Percentiles rank a stretch among this genome's conserved stretches.
These are phyloP conservation scores for Clarias batrachus DNA, from an alignment of 2,113 vertebrate genomes.

Conservation along the genomic window DNA sequence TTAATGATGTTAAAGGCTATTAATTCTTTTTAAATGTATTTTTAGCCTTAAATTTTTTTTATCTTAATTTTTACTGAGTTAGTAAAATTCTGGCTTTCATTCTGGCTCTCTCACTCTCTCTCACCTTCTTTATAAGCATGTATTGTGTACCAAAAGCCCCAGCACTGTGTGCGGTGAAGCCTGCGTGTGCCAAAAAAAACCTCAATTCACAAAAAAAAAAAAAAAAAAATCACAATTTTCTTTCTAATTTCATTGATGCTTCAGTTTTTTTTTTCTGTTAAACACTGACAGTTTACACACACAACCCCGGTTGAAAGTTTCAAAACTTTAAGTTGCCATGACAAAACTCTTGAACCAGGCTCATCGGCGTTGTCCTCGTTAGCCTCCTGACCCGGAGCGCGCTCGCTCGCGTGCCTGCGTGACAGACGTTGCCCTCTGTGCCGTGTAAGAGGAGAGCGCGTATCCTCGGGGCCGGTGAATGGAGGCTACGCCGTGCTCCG, in stretches of 20 bases:
- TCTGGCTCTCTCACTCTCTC: no score
- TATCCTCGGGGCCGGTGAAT: slow-evolving; percentile 26
- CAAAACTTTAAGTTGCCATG: neutral
- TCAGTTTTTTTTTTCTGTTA: neutral
- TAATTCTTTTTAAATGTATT: no score
- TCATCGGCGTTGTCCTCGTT: neutral
- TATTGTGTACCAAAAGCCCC: neutral
- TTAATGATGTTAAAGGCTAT: no score
- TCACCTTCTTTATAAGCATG: neutral
- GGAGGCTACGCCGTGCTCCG: slow-evolving; percentile 13
- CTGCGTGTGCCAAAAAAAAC: no score
- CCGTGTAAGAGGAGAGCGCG: slow-evolving; percentile 23
- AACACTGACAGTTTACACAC: neutral
- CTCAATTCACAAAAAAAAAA: no score
- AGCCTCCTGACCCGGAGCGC: slow-evolving; percentile 17
- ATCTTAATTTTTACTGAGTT: no score
- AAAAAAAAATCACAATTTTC: no score
- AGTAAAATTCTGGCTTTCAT: no score
- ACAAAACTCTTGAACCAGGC: neutral
- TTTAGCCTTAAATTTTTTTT: no score
- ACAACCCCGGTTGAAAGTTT: neutral
- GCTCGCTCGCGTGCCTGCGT: neutral
- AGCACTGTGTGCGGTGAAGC: neutral
- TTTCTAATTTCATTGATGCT: neutral
- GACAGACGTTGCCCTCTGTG: neutral